Conservation (phyloP, 2,797 vertebrate species). For the Crenuchus spilurus region DNA sequence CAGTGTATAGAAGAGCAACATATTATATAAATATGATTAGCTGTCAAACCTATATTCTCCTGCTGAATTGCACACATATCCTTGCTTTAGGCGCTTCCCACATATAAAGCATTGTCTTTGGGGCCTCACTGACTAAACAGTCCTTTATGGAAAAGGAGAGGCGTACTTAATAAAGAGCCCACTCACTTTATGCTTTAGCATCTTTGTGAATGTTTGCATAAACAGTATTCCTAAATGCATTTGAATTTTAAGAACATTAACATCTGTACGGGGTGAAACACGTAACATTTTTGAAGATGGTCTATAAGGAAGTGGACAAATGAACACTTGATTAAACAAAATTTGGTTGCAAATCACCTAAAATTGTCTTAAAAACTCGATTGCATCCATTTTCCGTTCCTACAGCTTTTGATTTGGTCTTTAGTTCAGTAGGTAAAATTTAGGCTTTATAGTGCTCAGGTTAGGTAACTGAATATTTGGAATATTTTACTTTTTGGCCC, state of each 20-base stretch:
- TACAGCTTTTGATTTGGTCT: background rate
- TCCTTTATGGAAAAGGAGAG: background rate
- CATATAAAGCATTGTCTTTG: background rate
- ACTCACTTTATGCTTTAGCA: constrained; percentile 1
- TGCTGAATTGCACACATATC: background rate
- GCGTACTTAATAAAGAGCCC: background rate
- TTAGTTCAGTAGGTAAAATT: background rate
- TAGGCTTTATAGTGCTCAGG: background rate
- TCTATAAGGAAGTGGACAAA: background rate
- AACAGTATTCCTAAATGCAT: background rate
- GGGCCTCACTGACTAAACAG: background rate
- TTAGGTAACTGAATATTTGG: background rate
- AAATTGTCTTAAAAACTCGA: too few species aligned
- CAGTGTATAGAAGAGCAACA: too few species aligned
- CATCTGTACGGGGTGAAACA: too few species aligned
- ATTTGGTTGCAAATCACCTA: background rate
- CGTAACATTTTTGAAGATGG: background rate
- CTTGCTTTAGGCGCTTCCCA: background rate
- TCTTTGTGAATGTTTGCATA: background rate
- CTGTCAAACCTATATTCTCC: background rate
- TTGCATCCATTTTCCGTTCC: background rate
- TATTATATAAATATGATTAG: too few species aligned
- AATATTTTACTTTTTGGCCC: background rate
- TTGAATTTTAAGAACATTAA: background rate
- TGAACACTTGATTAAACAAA: background rate